Conservation (phyloP, 2,888 invertebrate genomes). For the Meiosimyza decipiens region DNA sequence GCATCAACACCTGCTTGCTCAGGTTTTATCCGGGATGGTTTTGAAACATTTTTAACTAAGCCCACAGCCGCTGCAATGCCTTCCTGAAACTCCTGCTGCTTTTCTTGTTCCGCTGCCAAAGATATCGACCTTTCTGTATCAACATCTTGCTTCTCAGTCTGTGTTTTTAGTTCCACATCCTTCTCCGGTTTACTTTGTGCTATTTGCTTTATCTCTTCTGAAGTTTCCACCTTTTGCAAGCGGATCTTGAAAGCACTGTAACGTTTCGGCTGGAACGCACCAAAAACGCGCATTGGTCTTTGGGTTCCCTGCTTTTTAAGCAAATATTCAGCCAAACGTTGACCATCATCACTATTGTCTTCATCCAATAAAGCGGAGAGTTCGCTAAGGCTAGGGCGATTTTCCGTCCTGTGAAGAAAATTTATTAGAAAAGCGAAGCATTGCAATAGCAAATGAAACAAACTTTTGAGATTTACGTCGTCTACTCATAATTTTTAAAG, state of each 20-base stretch:
- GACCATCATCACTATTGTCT: constrained; percentile 44
- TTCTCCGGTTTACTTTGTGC: background rate
- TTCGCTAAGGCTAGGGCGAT: constrained; percentile 37
- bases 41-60: background rate
- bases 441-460: too few species aligned
- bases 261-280: constrained; percentile 36
- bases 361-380: constrained; percentile 43
- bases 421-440: too few species aligned
- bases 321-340: constrained; percentile 44
- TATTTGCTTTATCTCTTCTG: background rate
- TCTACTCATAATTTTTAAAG: too few species aligned
- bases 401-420: constrained; percentile 20
- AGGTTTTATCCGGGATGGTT: background rate
- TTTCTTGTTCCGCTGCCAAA: background rate
- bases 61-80: too few species aligned
- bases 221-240: constrained; percentile 31
- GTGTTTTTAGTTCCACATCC: background rate
- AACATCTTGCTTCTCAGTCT: background rate
- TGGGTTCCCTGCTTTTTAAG: constrained; percentile 38
- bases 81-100: background rate
- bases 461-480: too few species aligned
- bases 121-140: background rate
- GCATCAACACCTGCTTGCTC: background rate
- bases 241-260: constrained; percentile 42
- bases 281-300: constrained; percentile 31